A percentile compares a stretch with the other conserved stretches of the same genome.
Conservation (phyloP, 2,888 invertebrate genomes). For the Tenthredo notha region DNA sequence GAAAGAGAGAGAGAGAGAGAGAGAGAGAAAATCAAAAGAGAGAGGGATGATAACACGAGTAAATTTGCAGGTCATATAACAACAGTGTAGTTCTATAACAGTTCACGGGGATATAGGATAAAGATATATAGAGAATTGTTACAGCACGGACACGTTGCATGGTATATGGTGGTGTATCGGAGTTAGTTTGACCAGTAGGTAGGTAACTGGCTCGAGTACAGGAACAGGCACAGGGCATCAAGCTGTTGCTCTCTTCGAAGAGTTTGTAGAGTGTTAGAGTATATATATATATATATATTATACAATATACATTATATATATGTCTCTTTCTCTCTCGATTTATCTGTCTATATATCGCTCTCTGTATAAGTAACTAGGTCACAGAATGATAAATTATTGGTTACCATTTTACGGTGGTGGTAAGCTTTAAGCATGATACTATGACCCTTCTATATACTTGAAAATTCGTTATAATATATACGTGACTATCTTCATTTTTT, state of each 20-base stretch:
- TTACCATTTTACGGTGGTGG: slow-evolving; percentile 24
- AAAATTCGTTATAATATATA: background rate
- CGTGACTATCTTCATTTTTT: background rate
- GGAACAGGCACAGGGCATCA: background rate
- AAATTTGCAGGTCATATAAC: background rate
- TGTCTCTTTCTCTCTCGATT: too few species aligned
- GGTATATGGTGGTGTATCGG: background rate
- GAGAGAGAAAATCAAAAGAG: background rate
- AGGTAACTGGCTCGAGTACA: background rate
- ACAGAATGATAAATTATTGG: slow-evolving; percentile 37
- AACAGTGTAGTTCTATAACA: background rate
- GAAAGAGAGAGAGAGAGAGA: background rate
- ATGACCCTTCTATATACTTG: background rate
- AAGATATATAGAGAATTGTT: background rate
- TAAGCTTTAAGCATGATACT: background rate
- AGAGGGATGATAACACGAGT: background rate
- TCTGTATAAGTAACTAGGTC: background rate
- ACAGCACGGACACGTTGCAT: background rate
- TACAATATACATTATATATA: too few species aligned
- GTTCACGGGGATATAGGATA: background rate
- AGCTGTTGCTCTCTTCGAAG: slow-evolving; percentile 28
- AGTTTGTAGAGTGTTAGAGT: background rate
- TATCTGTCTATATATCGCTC: background rate
- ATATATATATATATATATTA: background rate
- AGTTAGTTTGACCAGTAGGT: slow-evolving; percentile 3